These are phyloP conservation scores for Chamaetylas fuelleborni DNA, from an alignment of 2,113 vertebrate species.

Conservation along the genomic window DNA sequence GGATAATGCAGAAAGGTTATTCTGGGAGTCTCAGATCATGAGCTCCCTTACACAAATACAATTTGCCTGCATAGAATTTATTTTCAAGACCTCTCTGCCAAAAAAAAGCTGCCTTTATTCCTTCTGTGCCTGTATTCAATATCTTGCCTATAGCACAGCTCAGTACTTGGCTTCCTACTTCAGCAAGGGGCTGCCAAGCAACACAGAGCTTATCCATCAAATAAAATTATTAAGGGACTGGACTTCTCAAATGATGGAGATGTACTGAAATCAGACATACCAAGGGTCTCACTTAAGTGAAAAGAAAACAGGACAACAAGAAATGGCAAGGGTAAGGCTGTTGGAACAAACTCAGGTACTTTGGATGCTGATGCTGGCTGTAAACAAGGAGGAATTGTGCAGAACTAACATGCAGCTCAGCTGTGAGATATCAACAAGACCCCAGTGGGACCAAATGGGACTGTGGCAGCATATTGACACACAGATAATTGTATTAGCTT, in stretches of 20 bases:
- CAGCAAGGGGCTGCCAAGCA: not conserved
- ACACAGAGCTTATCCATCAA: not conserved
- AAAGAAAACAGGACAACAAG: not conserved
- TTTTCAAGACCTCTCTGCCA: not conserved
- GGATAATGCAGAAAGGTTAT: not conserved
- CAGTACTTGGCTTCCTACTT: not conserved
- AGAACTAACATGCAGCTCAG: conserved; percentile 18
- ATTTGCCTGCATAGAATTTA: not conserved
- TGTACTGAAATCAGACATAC: not conserved
- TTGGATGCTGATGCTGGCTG: not conserved
- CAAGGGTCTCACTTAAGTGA: not conserved
- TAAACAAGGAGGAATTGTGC: conserved; percentile 7
- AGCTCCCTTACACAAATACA: not conserved
- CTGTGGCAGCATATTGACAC: not conserved
- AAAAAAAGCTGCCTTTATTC: not conserved
- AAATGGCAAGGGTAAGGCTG: not conserved
- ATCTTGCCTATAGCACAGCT: not conserved
- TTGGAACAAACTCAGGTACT: not conserved
- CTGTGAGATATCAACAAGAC: conserved; percentile 9
- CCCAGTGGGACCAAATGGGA: conserved; percentile 20
- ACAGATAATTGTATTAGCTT: conserved; percentile 30
- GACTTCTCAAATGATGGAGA: not conserved
- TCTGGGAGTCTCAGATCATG: not conserved
- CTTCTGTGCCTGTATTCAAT: not conserved
- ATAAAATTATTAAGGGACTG: not conserved